These are phyloP conservation scores for Pyrocoelia pectoralis DNA, from an alignment of 2,888 invertebrate species.

Conservation along the genomic window DNA sequence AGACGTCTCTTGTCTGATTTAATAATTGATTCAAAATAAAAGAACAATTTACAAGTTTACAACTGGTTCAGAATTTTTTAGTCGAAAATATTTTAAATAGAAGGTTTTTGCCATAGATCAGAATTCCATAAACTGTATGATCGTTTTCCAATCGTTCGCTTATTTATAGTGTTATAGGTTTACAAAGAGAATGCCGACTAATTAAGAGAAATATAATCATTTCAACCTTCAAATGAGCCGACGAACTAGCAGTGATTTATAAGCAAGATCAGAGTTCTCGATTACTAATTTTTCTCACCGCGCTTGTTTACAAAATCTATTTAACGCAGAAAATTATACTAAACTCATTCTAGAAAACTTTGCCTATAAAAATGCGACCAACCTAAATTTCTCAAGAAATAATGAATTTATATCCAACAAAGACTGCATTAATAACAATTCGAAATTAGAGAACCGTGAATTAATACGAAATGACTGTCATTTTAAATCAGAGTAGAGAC, in stretches of 20 bases:
- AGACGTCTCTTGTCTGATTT: neutral
- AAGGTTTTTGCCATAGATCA: constrained; percentile 30
- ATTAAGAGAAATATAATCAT: constrained; percentile 37
- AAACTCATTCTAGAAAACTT: neutral
- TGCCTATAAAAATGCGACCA: neutral
- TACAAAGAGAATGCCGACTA: constrained; percentile 36
- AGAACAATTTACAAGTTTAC: constrained; percentile 10
- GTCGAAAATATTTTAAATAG: constrained; percentile 30
- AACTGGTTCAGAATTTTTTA: constrained; percentile 23
- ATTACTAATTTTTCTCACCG: constrained; percentile 31
- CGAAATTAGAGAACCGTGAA: constrained; percentile 26
- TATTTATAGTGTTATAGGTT: constrained; percentile 22
- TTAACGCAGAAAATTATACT: too few relatives aligned
- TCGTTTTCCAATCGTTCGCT: constrained; percentile 30
- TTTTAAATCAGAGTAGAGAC: constrained; percentile 27
- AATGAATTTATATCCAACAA: constrained; percentile 22
- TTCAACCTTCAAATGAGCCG: constrained; percentile 37
- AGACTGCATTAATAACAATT: constrained; percentile 28
- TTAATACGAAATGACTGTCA: constrained; percentile 33
- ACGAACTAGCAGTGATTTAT: constrained; percentile 33
- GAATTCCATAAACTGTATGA: constrained; percentile 32
- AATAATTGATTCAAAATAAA: neutral
- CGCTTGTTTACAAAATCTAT: neutral
- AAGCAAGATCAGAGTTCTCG: constrained; percentile 23
- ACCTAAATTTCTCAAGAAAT: constrained; percentile 13